Conservation (phyloP, 1,140 invertebrate species). For the Drosophila kohkoa region DNA sequence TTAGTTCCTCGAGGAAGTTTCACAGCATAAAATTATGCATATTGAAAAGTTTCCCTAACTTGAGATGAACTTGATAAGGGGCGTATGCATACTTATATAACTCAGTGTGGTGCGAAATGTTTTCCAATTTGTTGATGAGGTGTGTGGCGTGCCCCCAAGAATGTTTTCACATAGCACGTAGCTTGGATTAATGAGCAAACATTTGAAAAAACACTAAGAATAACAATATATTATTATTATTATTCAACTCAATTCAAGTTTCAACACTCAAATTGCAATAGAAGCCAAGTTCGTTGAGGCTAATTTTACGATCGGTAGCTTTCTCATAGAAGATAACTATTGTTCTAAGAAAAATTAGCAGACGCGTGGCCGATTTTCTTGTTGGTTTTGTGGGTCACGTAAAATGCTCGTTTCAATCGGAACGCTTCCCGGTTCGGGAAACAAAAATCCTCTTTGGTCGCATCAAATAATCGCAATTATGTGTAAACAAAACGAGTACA, state of each 20-base stretch:
- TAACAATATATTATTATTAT: conserved; percentile 9
- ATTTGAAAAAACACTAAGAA: neutral
- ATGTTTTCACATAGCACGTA: conserved; percentile 2
- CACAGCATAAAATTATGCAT: neutral
- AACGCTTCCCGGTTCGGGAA: conserved; percentile 43
- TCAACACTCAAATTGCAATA: conserved; percentile 3
- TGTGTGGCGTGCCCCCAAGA: conserved; percentile 2
- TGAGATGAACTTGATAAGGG: neutral
- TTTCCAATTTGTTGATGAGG: neutral
- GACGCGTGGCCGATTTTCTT: conserved; percentile 16
- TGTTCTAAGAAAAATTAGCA: neutral
- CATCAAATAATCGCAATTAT: conserved; percentile 43
- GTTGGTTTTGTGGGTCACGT: conserved; percentile 1
- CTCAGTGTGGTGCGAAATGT: neutral
- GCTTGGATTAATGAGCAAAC: neutral
- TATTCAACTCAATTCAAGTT: neutral
- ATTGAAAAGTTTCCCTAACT: neutral
- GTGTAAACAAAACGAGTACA: conserved; percentile 7
- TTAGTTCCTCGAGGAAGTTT: neutral
- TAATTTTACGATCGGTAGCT: neutral
- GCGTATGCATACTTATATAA: neutral
- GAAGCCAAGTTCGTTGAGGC: conserved; percentile 7
- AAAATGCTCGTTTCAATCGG: neutral
- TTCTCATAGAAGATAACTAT: conserved; percentile 2
- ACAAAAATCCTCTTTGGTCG: conserved; percentile 6